These are phyloP conservation scores for Entomobrya multifasciata DNA, from an alignment of 2,888 invertebrate species.

Conservation along the genomic window DNA sequence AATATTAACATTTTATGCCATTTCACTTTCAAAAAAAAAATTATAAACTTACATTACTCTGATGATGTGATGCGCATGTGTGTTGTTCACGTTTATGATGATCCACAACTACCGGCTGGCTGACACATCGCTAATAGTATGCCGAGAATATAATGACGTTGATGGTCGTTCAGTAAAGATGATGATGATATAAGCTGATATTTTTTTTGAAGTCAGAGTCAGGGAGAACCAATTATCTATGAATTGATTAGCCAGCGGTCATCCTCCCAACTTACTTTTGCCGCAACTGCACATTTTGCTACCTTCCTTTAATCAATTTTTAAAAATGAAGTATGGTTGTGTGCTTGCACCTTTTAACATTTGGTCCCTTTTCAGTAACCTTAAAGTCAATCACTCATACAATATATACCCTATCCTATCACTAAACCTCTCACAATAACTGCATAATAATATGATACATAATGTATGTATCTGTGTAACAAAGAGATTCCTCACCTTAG, in stretches of 20 bases:
- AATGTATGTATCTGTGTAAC: not conserved
- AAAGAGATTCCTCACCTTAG: not conserved
- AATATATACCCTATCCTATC: too few relatives aligned
- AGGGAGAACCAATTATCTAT: constrained; percentile 40
- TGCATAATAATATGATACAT: not conserved
- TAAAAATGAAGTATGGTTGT: constrained; percentile 49
- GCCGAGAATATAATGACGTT: not conserved
- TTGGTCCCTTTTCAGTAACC: constrained; percentile 63
- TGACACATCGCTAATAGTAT: not conserved
- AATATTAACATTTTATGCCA: constrained; percentile 38
- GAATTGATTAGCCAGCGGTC: constrained; percentile 45
- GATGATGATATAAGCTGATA: constrained; percentile 30
- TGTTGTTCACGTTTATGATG: not conserved
- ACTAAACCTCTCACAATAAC: constrained; percentile 17
- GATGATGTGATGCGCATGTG: constrained; percentile 5
- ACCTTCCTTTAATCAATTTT: constrained; percentile 32
- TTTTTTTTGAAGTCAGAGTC: not conserved
- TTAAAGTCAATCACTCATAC: constrained; percentile 60
- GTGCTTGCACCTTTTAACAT: constrained; percentile 34
- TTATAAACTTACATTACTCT: constrained; percentile 30
- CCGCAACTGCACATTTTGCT: constrained; percentile 15
- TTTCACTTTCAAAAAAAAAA: constrained; percentile 68
- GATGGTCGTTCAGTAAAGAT: not conserved
- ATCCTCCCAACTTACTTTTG: constrained; percentile 7
- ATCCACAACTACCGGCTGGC: constrained; percentile 47